Base-by-base conservation (phyloP, 2,888 invertebrate genomes). In the Vanessa cardui region DNA sequence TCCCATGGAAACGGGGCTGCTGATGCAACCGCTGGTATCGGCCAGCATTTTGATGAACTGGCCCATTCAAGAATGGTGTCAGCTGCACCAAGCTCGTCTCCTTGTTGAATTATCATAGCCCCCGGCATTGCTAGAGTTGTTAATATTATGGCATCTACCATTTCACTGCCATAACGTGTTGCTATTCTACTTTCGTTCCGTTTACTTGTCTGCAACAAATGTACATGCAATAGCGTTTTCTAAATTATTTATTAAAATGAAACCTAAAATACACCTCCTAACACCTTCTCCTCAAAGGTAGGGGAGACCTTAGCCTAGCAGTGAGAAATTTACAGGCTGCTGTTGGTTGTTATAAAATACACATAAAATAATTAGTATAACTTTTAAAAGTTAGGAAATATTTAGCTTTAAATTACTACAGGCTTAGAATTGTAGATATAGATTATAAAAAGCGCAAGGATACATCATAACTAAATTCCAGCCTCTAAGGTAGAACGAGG, bases 91-190 rank as follows among this genome's bases (percentile, higher is more conserved):
- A 97, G 93, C 78, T 97, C 96, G 74, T 97, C 96, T 15, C 97
- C 97, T 83, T 97, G 96, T 80, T 97, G 97, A 26, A 96, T 95
- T 33, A 97, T 91, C 0, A 95, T 93, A 0, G 96, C 94, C 26
- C 97, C 97, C 0, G 97, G 97, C 31, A 98, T 86, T 0, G 95
- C 88, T 49, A 96, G 87, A 4, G 94, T 90, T 59, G 98, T 85
- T 75, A 96, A 94, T 82, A 96, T 96, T 31, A 96, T 83, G 0
- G 95, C 94, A 72, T 96, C 96, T 0, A 95, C 94, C 76, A 95
- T 93, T 66, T 95, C 94, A 1, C 83, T 85, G 1, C 96, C 96
- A 66, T 94, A 92, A 4, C 96, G 95, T 88, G 88, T 95, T 93
- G 76, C 95, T 80, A 83, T 82, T 0, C 88, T 85, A 64, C 83